Percentiles rank a stretch among this genome's conserved stretches.
Conservation (phyloP, 2,113 vertebrate genomes). For the Furnarius figulus region DNA sequence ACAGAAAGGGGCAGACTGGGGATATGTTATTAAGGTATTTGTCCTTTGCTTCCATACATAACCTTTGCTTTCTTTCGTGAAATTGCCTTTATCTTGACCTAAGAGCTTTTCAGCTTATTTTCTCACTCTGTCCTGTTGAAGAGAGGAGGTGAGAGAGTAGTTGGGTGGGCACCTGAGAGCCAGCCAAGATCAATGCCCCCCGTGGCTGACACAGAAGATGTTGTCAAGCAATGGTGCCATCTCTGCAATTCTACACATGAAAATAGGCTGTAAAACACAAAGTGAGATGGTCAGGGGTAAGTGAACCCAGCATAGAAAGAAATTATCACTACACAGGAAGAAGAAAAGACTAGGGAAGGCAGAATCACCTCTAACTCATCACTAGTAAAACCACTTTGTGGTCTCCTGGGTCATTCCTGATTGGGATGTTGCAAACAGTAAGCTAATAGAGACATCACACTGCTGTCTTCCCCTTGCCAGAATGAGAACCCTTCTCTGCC, state of each 20-base stretch:
- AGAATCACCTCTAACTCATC: neutral
- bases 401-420: neutral
- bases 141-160: neutral
- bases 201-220: neutral
- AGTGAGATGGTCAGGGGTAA: neutral
- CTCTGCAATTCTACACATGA: neutral
- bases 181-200: neutral
- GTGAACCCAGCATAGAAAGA: neutral
- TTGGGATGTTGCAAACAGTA: neutral
- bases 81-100: neutral
- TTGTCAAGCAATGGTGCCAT: neutral
- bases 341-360: neutral
- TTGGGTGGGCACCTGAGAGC: neutral
- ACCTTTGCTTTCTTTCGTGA: neutral
- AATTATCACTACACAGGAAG: neutral
- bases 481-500: neutral
- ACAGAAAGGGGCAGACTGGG: fast-evolving
- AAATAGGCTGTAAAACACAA: neutral
- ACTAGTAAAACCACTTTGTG: neutral
- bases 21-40: neutral
- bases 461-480: neutral
- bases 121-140: neutral
- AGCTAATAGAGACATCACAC: neutral
- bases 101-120: neutral
- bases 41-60: fast-evolving